phyloP scores from a whole-genome alignment of 2,113 vertebrate species.

The Carassius auratus region DNA sequence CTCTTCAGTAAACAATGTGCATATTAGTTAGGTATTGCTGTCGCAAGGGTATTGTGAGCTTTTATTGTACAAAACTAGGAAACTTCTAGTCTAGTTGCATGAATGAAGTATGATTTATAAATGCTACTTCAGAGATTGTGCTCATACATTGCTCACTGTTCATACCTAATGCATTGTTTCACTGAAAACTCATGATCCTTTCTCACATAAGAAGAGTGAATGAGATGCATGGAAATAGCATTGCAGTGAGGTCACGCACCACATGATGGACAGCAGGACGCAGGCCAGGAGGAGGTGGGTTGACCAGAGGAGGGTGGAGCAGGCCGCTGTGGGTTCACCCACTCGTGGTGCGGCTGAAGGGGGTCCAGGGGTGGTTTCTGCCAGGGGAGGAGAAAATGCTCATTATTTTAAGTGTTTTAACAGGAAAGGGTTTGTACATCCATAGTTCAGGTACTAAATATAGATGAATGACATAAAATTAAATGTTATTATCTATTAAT shows the following conservation, averaged over 20 bases:
- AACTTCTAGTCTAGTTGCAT: not conserved
- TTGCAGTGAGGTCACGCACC: slow-evolving; percentile 53
- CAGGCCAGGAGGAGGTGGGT: slow-evolving; percentile 57
- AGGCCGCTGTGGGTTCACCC: slow-evolving; percentile 39
- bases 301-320: slow-evolving; percentile 52
- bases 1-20: not conserved
- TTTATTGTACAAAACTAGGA: not conserved
- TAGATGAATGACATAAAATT: not conserved
- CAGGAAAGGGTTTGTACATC: not conserved
- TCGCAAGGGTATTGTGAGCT: not conserved
- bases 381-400: not conserved
- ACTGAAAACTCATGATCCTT: not conserved
- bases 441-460: not conserved
- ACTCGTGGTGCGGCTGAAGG: slow-evolving; percentile 59
- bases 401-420: not conserved
- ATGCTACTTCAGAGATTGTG: not conserved
- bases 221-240: not conserved
- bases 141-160: not conserved
- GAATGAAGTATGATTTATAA: not conserved
- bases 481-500: not conserved
- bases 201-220: not conserved
- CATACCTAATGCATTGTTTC: not conserved
- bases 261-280: slow-evolving; percentile 62
- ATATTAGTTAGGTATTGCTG: not conserved
- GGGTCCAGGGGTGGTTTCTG: slow-evolving; percentile 62